phyloP scores from a whole-genome alignment of 37 sponge, comb jelly and placozoan species.

The Halisarca cf. caerulea region DNA sequence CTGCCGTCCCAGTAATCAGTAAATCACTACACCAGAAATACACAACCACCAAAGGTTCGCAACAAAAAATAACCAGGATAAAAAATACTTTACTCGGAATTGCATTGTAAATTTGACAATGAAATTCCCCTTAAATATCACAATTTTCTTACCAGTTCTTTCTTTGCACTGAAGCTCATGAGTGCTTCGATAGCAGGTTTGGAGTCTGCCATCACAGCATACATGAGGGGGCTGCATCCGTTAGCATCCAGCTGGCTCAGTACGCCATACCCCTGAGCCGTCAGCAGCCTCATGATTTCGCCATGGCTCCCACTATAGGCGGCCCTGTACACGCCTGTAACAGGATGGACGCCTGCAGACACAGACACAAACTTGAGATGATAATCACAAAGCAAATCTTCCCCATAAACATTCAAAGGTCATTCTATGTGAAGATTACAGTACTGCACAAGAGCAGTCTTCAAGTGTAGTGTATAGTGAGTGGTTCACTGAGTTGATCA shows the following conservation, averaged over 20 bases:
- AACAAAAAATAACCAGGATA: too few species aligned
- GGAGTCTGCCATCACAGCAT: constrained; percentile 84
- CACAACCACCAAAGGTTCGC: too few species aligned
- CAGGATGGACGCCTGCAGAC: constrained; percentile 42
- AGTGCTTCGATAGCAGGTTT: constrained; percentile 67
- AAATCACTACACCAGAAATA: too few species aligned
- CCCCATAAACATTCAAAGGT: not conserved
- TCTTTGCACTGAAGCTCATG: constrained; percentile 71
- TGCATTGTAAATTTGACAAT: too few species aligned
- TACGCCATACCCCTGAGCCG: constrained; percentile 55
- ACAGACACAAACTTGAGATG: not conserved
- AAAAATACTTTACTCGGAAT: too few species aligned
- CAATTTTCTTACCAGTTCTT: constrained; percentile 74
- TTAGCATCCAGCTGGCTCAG: constrained; percentile 66
- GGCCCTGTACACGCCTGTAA: constrained; percentile 75
- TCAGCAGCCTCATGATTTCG: constrained; percentile 64
- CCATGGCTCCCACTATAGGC: constrained; percentile 59
- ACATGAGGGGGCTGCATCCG: constrained; percentile 86
- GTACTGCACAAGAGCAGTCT: too few species aligned
- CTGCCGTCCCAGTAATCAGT: too few species aligned
- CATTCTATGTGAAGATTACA: too few species aligned
- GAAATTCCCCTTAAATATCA: too few species aligned
- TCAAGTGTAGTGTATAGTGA: too few species aligned
- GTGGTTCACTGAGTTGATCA: too few species aligned
- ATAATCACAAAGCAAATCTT: not conserved